Conservation (phyloP, 2,888 invertebrate species). For the Meiosimyza decipiens region DNA sequence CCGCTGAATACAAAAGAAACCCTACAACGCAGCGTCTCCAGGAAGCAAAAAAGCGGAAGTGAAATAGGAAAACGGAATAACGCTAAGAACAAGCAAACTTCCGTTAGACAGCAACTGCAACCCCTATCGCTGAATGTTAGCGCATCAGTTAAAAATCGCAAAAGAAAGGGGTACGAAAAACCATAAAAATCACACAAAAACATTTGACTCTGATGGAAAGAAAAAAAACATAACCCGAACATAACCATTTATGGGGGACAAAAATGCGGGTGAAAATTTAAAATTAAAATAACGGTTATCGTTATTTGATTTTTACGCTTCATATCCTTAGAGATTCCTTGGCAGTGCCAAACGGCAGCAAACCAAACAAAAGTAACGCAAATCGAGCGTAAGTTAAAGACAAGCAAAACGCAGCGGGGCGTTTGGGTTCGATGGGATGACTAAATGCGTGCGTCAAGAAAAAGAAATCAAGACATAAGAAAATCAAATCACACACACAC, state of each 20-base stretch:
- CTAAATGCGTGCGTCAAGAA: neutral
- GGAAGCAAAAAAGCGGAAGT: no score
- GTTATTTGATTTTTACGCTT: conserved; percentile 3
- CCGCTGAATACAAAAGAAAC: no score
- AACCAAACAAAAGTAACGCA: neutral
- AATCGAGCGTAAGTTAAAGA: conserved; percentile 2
- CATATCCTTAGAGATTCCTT: neutral
- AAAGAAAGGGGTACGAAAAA: conserved; percentile 1
- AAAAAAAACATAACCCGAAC: no score
- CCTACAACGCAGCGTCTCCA: no score
- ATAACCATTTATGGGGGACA: neutral
- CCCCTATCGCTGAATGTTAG: no score
- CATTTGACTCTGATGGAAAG: neutral
- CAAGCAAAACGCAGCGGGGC: no score
- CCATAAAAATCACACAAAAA: neutral
- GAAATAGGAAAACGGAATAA: no score
- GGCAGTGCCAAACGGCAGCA: neutral
- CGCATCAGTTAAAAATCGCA: neutral
- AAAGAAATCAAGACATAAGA: neutral
- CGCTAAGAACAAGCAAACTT: no score
- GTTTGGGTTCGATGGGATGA: neutral
- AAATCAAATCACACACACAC: neutral
- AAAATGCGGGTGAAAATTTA: conserved; percentile 12
- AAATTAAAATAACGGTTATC: conserved; percentile 15
- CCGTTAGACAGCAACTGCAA: no score